These are phyloP conservation scores for Enhydra lutris DNA, from an alignment of 2,113 vertebrate genomes.

Conservation along the genomic window DNA sequence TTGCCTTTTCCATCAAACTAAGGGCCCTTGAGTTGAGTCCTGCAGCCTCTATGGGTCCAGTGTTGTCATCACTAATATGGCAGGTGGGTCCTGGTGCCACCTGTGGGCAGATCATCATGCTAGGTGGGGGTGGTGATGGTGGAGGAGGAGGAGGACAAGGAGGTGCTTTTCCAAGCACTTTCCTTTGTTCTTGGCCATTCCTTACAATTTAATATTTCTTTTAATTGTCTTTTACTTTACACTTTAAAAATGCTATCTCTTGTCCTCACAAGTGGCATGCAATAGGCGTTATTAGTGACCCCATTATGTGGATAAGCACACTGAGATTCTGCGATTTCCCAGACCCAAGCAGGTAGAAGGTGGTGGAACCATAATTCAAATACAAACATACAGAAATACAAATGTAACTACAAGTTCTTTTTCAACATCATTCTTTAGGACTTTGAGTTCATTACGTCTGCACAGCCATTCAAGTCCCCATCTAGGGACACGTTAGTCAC, in stretches of 20 bases:
- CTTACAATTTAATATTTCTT: neutral
- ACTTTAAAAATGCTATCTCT: neutral
- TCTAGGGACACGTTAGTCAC: neutral
- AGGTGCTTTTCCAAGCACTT: neutral
- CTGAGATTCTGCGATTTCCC: neutral
- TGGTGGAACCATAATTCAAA: neutral
- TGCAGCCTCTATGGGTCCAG: neutral
- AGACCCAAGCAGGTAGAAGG: neutral
- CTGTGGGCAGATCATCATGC: neutral
- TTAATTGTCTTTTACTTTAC: neutral
- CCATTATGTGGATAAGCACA: neutral
- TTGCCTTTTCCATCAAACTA: neutral
- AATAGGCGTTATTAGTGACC: neutral
- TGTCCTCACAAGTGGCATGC: neutral
- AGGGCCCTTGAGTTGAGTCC: neutral
- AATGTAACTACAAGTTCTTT: neutral
- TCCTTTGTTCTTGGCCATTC: neutral
- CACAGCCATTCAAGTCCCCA: neutral
- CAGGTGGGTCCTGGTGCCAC: neutral
- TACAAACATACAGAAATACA: neutral
- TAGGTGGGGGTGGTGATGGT: neutral
- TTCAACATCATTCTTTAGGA: neutral
- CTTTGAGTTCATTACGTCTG: neutral
- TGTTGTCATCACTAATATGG: neutral
- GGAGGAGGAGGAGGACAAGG: neutral